Base-by-base conservation (phyloP, 2,797 vertebrate species). In the Anolis apletophallus region DNA sequence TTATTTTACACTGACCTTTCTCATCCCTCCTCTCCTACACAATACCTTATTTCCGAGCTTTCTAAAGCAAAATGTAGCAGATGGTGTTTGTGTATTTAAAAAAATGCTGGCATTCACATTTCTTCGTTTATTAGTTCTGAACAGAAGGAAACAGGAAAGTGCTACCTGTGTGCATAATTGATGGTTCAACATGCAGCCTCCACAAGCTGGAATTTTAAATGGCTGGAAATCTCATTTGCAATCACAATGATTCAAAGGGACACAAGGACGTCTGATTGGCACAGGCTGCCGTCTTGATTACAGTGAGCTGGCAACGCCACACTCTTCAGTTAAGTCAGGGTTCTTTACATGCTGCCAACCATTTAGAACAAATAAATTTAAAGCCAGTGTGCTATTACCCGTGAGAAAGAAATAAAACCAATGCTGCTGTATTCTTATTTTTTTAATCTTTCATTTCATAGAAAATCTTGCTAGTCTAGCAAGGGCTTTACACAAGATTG, bases 151-250 rank as follows among this genome's bases (percentile, higher is more conserved):
- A 90, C 87, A 90, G 94, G 91, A 84, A 86, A 81, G 57, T 83
- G 69, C 85, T 93, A 93, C 90, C 88, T 89, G 92, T 90, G 91
- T 90, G 94, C 79, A 83, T 95, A 95, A 95, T 96, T 95, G 96
- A 95, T 93, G 94, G 95, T 94, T 95, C 94, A 90, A 91, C 80
- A 87, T 93, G 87, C 90, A 94, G 88, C 85, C 81, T 92, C 89
- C 90, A 85, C 87, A 93, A 88, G 85, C 87, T 92, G 88, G 94
- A 95, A 93, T 91, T 89, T 91, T 93, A 91, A 78, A 76, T 76
- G 21, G 91, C 93, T 95, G 92, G 94, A 94, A 95, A 91, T 92
- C 95, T 96, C 92, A 95, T 95, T 95, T 96, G 90, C 88, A 95
- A 89, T 89, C 83, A 17, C 93, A 94, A 95, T 91, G 95, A 95